These are phyloP conservation scores for Xiphorhynchus elegans DNA, from an alignment of 2,113 vertebrate genomes.

Conservation along the genomic window DNA sequence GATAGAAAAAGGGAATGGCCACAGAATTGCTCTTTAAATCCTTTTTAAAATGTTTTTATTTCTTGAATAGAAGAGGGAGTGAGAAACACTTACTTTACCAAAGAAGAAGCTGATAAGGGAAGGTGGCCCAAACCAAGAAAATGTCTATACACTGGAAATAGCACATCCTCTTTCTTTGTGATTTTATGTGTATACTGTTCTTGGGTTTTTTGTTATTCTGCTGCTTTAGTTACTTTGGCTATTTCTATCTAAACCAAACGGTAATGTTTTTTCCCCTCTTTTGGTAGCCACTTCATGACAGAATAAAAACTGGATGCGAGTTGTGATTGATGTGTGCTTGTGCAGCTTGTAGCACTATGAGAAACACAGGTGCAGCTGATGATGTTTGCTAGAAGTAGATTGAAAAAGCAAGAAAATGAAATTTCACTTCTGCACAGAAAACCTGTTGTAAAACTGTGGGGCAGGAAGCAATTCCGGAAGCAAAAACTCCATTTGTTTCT, in stretches of 20 bases:
- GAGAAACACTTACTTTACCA: not conserved
- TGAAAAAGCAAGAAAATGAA: conserved; percentile 76
- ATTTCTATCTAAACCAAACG: conserved; percentile 61
- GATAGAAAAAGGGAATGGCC: not conserved
- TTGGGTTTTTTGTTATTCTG: not conserved
- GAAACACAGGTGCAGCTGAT: conserved; percentile 56
- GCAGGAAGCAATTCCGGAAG: conserved; percentile 73
- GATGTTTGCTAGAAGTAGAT: conserved; percentile 82
- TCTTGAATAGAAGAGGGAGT: not conserved
- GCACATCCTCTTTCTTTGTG: not conserved
- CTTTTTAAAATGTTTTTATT: not conserved
- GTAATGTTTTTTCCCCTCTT: conserved; percentile 69
- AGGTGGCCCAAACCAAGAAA: not conserved
- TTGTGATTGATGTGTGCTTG: conserved; percentile 63
- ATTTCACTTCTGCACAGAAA: conserved; percentile 61
- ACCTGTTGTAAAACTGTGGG: conserved; percentile 70
- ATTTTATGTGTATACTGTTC: not conserved
- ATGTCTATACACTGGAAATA: not conserved
- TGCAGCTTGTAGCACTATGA: conserved; percentile 67
- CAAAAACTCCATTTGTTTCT: conserved; percentile 65
- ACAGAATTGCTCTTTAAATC: not conserved
- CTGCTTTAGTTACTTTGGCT: not conserved
- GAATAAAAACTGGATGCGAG: conserved; percentile 64
- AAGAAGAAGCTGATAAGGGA: not conserved
- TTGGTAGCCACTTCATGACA: conserved; percentile 64